These are phyloP conservation scores for Ophion obscuratus DNA, from an alignment of 2,888 invertebrate genomes.

Conservation along the genomic window DNA sequence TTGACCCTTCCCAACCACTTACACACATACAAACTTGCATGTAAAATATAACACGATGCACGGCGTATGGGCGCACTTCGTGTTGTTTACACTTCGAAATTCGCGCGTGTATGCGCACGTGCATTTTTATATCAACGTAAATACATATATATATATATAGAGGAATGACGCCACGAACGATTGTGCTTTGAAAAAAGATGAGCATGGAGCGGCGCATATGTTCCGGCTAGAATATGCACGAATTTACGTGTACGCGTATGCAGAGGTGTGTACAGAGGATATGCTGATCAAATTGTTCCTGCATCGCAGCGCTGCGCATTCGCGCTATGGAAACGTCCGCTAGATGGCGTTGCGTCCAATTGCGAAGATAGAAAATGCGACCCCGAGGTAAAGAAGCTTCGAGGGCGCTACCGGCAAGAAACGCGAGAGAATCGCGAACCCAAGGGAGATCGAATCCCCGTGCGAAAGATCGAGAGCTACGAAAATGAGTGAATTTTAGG, in stretches of 20 bases:
- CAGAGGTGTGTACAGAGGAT: background rate
- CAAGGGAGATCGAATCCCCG: too few species aligned
- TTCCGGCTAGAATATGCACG: background rate
- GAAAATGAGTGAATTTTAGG: too few species aligned
- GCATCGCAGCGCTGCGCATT: background rate
- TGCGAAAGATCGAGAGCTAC: too few species aligned
- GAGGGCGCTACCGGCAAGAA: too few species aligned
- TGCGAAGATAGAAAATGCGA: background rate
- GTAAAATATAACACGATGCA: slow-evolving; percentile 30
- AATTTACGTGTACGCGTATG: background rate
- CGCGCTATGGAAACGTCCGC: background rate
- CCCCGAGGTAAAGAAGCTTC: too few species aligned
- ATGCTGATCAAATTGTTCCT: background rate
- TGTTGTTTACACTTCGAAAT: slow-evolving; percentile 37
- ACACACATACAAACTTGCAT: slow-evolving; percentile 41
- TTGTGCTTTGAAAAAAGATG: background rate
- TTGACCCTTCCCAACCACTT: slow-evolving; percentile 82
- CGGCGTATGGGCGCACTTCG: background rate
- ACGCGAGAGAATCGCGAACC: too few species aligned
- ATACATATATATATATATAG: background rate
- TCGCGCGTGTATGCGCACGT: slow-evolving; percentile 1
- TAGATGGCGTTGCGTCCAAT: background rate
- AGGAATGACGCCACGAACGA: background rate
- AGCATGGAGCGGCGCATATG: slow-evolving; percentile 1
- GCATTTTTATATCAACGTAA: background rate